phyloP scores from a whole-genome alignment of 2,888 invertebrate genomes.

The Linnaemya vulpina region DNA sequence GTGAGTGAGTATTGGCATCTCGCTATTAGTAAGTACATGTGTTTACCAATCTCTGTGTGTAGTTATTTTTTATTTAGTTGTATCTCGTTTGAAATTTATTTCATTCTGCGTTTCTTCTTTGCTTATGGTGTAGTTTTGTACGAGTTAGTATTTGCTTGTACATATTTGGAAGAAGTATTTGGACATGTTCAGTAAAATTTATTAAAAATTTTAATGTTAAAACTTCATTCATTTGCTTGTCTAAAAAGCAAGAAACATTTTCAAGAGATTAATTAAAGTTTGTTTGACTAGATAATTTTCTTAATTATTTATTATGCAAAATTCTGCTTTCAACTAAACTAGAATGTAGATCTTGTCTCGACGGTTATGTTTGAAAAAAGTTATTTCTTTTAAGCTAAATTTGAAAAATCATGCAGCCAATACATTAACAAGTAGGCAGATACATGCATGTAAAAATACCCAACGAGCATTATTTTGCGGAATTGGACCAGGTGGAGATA shows the following conservation, averaged over 20 bases:
- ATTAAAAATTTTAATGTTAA: neutral
- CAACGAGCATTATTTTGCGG: too few relatives aligned
- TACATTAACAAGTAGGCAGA: neutral
- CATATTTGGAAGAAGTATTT: neutral
- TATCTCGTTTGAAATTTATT: constrained; percentile 40
- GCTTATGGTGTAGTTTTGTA: constrained; percentile 5
- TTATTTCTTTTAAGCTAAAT: neutral
- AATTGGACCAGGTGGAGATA: too few relatives aligned
- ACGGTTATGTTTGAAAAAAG: neutral
- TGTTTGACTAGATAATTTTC: neutral
- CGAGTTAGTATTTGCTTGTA: constrained; percentile 6
- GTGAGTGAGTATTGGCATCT: constrained; percentile 45
- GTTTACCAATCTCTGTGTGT: constrained; percentile 42
- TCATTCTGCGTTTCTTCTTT: constrained; percentile 29
- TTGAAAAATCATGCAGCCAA: neutral
- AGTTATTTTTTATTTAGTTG: constrained; percentile 49
- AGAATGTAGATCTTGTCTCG: neutral
- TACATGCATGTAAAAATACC: neutral
- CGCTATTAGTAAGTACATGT: constrained; percentile 14
- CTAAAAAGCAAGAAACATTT: neutral
- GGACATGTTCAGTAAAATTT: constrained; percentile 9
- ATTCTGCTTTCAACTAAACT: neutral
- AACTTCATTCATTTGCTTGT: neutral
- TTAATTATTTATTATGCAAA: constrained; percentile 22
- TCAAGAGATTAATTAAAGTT: constrained; percentile 5